Evolutionary conservation across 2,797 vertebrate species (phyloP), one percentile per base, ranked within the genome.

Genomic region (Petrocephalus sullivani): DNA sequence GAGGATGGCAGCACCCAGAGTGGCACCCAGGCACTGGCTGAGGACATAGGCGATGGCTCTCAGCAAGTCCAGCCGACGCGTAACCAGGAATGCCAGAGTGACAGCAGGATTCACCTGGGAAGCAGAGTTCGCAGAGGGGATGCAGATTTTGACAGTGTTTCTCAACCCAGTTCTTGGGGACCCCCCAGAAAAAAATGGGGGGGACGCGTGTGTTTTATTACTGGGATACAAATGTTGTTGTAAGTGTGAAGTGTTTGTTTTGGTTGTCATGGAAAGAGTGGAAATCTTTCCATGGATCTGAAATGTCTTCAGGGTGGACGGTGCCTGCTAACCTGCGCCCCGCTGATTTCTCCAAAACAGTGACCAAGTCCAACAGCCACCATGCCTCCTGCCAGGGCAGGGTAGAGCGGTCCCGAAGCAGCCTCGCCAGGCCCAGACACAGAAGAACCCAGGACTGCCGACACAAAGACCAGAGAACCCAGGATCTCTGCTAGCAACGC

Each of bases 1-100:
- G 88, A 97, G 94, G 33, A 95, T 89, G 0, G 94, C 92, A 0
- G 95, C 91, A 58, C 94, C 96, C 88, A 97, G 89, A 49, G 90
- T 92, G 51, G 96, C 96, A 28, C 96, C 97, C 86, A 95, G n/a
- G 91, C 96, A 97, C 91, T 97, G 97, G 2, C 95, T 96, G 85
- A 94, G 75, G 3, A 97, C 82, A 46, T 93, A 95, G 71, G 92
- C 87, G 0, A 94, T 28, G 0, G 93, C 95, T 2, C 92, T 93
- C 87, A 97, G 92, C 8, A 92, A 89, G 0, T 97, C 95, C 88
- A 97, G 90, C 88, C 92, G 95, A 89, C 95, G 95, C 16, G 96
- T 95, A 90, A 95, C 96, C 91, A 97, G 90, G 87, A 97, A 92
- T 2, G 96, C 94, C 92, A 97, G 90, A 23, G 96, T 97, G 87